Percentiles rank a stretch among this genome's conserved stretches.
Conservation (phyloP, 2,113 vertebrate genomes). For the Phalacrocorax aristotelis region DNA sequence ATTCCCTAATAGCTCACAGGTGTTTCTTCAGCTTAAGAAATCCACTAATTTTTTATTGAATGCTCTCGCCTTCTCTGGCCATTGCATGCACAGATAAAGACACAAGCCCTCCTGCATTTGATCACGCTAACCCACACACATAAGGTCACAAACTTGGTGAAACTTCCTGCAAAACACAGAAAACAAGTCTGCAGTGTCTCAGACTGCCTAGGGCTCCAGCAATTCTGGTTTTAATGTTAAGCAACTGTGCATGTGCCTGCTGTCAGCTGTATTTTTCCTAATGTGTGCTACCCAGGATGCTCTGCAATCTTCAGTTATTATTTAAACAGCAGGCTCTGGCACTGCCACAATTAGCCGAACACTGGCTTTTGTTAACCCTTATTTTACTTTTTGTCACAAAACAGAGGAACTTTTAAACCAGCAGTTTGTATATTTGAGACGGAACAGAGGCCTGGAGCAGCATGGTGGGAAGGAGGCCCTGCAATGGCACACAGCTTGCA, state of each 20-base stretch:
- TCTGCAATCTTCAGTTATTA: neutral
- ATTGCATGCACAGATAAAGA: neutral
- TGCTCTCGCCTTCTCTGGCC: neutral
- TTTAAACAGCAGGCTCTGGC: neutral
- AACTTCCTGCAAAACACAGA: neutral
- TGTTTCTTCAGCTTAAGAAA: neutral
- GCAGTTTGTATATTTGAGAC: neutral
- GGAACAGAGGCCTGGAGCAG: neutral
- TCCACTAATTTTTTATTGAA: neutral
- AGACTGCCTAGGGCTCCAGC: neutral
- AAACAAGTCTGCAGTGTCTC: neutral
- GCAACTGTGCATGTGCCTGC: neutral
- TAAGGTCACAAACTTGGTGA: neutral
- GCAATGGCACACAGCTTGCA: rapidly evolving
- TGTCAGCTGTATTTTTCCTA: neutral
- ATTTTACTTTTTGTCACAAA: neutral
- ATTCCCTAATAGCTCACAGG: neutral
- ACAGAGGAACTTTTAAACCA: neutral
- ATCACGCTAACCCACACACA: neutral
- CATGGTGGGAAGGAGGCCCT: neutral
- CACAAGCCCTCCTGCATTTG: neutral
- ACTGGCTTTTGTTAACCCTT: neutral
- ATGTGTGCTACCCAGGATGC: neutral
- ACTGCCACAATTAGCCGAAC: neutral
- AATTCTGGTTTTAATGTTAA: neutral